Evolutionary conservation across 2,888 invertebrate genomes (phyloP), one percentile per base, ranked within the genome.

Genomic region (Oxycera nigricornis): DNA sequence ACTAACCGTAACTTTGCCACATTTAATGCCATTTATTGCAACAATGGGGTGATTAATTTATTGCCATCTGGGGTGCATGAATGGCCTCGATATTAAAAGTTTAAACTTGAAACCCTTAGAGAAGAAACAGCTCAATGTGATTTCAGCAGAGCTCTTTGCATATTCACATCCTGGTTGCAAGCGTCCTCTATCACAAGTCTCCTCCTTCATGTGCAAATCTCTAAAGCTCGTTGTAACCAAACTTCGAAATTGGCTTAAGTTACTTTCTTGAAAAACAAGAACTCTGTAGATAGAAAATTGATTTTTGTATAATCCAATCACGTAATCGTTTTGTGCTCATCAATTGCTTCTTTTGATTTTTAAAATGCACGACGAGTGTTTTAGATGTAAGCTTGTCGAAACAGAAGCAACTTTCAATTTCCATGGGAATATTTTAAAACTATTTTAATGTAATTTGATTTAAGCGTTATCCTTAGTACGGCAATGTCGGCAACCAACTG

Each of bases 391-490:
- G 46, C 17, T 46, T 46, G 46, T 46, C 46, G 17, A 46, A 17
- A 17, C 59, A 59, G 24, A 30, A 30, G 30, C 0, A 22, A 59
- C 59, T 59, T 59, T 59, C 59, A 59, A 59, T 59, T 59, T 59
- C 17, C 59, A 59, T 30, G 2, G 14, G 30, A 30, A 59, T 30
- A 59, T 28, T 59, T 9, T 59, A 59, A 59, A 59, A 59, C 59
- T 59, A 59, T 59, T 59, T 59, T 46, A 46, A 46, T 59, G 59
- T 30, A 59, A 59, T 59, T 59, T 59, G 26, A 14, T 30, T 28
- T 59, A 30, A 59, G 59, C 59, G 26, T 30, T 9, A 11, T 14
- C 20, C 11, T 46, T n/a, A 17, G 46, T 46, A 46, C 46, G 14
- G 11, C 17, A 3, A 17, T 11, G 11, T 11, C 6, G 35, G 6